Evolutionary conservation across 2,888 invertebrate species (phyloP), one percentile per base, ranked within the genome.

Genomic region (Petrophora chlorosata): DNA sequence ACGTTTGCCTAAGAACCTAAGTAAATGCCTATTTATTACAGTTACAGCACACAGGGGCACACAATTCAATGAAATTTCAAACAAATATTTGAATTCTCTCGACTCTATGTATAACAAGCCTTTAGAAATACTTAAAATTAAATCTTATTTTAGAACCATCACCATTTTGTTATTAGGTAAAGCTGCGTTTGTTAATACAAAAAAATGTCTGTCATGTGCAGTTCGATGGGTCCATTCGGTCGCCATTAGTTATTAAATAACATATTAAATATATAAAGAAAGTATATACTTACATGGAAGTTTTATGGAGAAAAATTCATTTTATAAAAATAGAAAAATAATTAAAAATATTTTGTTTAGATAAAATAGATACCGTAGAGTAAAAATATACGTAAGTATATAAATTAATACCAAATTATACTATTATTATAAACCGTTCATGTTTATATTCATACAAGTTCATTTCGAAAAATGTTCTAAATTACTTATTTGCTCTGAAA

Each of bases 221-320:
- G 70, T 84, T 86, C 85, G 73, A 85, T 82, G 71, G 85, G 88
- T 88, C 88, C 87, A 70, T 65, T 62, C 70, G 83, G 79, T 84
- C 83, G 65, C 40, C 63, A 46, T 50, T 53, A 56, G 56, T 44
- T 48, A 45, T 25, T 9, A 32, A 25, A 16, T 36, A 3, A 41
- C 12, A 26, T 33, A 38, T 33, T 43, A 49, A 17, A 36, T 14
- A 22, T 47, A 41, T 25, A 30, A 12, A 28, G n/a, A 17, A 9
- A 15, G n/a, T n/a, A 17, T 17, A 16, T 32, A 32, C 32, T 32
- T 32, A 17, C 32, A 17, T 29, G 29, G n/a, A n/a, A n/a, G n/a
- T n/a, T n/a, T n/a, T n/a, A n/a, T n/a, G n/a, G n/a, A n/a, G n/a
- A n/a, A n/a, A n/a, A n/a, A n/a, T n/a, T n/a, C n/a, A n/a, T n/a